These are phyloP conservation scores for Chaetophractus vellerosus DNA, from an alignment of 2,797 vertebrate species.

Conservation along the genomic window DNA sequence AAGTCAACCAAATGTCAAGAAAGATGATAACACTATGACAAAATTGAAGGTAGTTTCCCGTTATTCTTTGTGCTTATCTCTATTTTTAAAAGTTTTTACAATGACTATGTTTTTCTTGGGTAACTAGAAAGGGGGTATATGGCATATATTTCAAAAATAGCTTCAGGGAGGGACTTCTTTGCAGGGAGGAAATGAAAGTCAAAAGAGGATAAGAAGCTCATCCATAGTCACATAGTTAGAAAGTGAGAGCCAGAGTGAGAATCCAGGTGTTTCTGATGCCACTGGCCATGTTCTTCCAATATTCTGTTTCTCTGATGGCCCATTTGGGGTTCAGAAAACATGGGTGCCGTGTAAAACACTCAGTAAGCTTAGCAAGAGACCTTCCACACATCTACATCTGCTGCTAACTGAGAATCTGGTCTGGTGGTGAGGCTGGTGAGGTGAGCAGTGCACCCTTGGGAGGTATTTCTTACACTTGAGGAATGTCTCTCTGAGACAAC, in stretches of 20 bases:
- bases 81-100: background rate
- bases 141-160: background rate
- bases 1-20: slow-evolving; percentile 4
- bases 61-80: background rate
- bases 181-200: background rate
- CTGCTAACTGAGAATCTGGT: background rate
- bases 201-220: background rate
- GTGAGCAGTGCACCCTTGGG: background rate
- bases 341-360: background rate
- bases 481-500: background rate
- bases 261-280: background rate
- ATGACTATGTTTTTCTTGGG: background rate
- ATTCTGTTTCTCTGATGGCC: background rate
- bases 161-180: background rate
- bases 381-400: background rate
- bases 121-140: background rate
- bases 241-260: background rate
- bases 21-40: background rate
- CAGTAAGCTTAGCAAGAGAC: background rate
- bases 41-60: background rate
- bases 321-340: background rate
- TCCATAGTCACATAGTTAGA: rapidly evolving
- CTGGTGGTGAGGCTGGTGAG: no score
- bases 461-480: background rate
- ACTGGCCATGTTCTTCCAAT: background rate